Conservation (phyloP, 2,888 invertebrate species). For the Endotricha flammealis region DNA sequence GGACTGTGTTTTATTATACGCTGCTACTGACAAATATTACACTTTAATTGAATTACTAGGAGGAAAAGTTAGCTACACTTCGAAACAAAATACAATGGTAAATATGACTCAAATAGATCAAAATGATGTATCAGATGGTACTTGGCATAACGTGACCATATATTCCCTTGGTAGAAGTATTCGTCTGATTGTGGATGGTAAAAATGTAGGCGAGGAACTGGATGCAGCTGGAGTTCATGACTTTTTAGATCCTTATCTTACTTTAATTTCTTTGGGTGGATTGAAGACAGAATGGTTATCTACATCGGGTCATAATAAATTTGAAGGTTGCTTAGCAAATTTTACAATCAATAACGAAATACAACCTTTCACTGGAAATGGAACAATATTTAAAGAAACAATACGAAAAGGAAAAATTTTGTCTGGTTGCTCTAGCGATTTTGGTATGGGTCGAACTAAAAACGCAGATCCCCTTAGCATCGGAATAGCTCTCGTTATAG, state of each 20-base stretch:
- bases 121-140: slow-evolving; percentile 84
- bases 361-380: slow-evolving; percentile 93
- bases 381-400: slow-evolving; percentile 86
- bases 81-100: slow-evolving; percentile 86
- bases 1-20: slow-evolving; percentile 90
- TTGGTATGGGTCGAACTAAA: slow-evolving; percentile 86
- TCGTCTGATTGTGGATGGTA: slow-evolving; percentile 83
- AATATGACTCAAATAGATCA: slow-evolving; percentile 87
- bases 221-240: slow-evolving; percentile 93
- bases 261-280: slow-evolving; percentile 88
- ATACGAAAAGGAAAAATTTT: slow-evolving; percentile 84
- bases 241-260: slow-evolving; percentile 93
- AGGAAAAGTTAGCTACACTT: slow-evolving; percentile 88
- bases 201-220: slow-evolving; percentile 88
- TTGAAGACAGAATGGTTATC: slow-evolving; percentile 81
- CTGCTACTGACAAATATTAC: slow-evolving; percentile 91
- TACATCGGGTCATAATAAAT: slow-evolving; percentile 78
- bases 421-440: slow-evolving; percentile 85
- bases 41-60: slow-evolving; percentile 87
- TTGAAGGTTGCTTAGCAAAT: slow-evolving; percentile 93
- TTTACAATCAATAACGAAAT: slow-evolving; percentile 93
- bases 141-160: slow-evolving; percentile 93
- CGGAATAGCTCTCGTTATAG: slow-evolving; percentile 94
- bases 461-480: slow-evolving; percentile 93
- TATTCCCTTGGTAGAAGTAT: slow-evolving; percentile 84